Evolutionary conservation across 1,140 invertebrate genomes (phyloP).

Genomic region (Copidosoma floridanum): DNA sequence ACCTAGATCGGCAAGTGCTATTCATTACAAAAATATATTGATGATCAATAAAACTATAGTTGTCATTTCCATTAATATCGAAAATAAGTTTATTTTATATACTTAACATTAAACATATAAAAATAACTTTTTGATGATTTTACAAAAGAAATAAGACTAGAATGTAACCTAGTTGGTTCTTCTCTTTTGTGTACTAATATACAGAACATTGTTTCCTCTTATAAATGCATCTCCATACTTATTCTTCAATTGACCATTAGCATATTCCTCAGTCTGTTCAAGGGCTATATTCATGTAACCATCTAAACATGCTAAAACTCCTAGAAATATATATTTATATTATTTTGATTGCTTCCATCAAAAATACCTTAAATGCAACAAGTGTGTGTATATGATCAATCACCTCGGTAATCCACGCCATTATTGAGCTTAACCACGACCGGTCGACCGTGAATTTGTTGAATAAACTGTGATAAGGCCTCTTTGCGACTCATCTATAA

Average conservation of each 20-base stretch:
- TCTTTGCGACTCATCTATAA: slow-evolving; percentile 81
- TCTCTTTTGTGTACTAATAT: slow-evolving; percentile 92
- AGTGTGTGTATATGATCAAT: neutral
- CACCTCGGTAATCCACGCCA: slow-evolving; percentile 94
- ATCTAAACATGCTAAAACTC: slow-evolving; percentile 95
- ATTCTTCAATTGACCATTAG: slow-evolving; percentile 98
- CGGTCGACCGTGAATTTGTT: slow-evolving; percentile 98
- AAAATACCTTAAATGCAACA: too few relatives aligned
- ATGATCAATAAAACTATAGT: too few relatives aligned
- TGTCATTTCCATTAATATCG: too few relatives aligned
- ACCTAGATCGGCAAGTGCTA: too few relatives aligned
- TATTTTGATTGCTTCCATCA: too few relatives aligned
- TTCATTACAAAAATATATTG: too few relatives aligned
- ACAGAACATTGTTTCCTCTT: slow-evolving; percentile 96
- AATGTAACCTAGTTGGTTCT: too few relatives aligned
- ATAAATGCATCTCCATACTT: slow-evolving; percentile 99
- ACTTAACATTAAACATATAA: too few relatives aligned
- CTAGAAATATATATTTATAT: slow-evolving; percentile 58
- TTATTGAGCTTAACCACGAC: slow-evolving; percentile 99
- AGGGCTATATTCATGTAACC: slow-evolving; percentile 99
- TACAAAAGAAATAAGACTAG: too few relatives aligned
- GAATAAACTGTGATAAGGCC: slow-evolving; percentile 95
- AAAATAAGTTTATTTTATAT: too few relatives aligned
- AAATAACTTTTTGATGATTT: too few relatives aligned
- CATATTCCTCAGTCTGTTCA: slow-evolving; percentile 99